Base-by-base conservation (phyloP, 2,797 vertebrate genomes). In the Brachymystax lenok region DNA sequence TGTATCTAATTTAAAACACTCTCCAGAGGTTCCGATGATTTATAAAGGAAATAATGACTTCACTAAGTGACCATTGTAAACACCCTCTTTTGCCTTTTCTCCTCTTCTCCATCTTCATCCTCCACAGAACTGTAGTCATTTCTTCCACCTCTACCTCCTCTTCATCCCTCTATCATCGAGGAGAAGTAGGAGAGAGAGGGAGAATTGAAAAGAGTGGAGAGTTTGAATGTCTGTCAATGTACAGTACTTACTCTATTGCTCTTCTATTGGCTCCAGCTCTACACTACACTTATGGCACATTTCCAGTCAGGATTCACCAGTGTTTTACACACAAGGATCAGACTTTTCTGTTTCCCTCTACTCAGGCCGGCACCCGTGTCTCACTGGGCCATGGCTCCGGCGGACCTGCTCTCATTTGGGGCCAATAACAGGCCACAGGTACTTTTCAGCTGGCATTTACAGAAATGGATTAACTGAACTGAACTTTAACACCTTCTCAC, bases 211-310 rank as follows among this genome's bases (percentile, higher is more conserved):
- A 56, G 16, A 56, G 5, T n/a, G 17, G 17, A 56, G 54, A 19
- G 17, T n/a, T n/a, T 56, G 54, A 56, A n/a, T 56, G 54, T 56
- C 54, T n/a, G 54, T 56, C 54, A 56, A 56, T 56, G 54, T 56
- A 56, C 54, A 56, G 6, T n/a, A 24, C n/a, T 21, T 61, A 61
- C 56, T 59, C n/a, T 59, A 19, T 6, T 19, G 54, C 56, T 61
- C 7, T 61, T 90, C 67, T 87, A 94, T 94, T 93, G 92, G 91
- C 93, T 95, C 91, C 89, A 92, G 94, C 91, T 94, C 93, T 91
- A 94, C 77, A 61, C 28, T 85, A 50, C 80, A 46, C 52, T 93
- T 94, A 92, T 91, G 92, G 91, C 94, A 93, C 91, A 46, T 46
- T 46, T 46, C 40, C 40, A 46, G 10, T 12, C 40, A 46, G 10